Evolutionary conservation across 92 coral and sea anemone species (phyloP).

Genomic region (Muricea muricata): DNA sequence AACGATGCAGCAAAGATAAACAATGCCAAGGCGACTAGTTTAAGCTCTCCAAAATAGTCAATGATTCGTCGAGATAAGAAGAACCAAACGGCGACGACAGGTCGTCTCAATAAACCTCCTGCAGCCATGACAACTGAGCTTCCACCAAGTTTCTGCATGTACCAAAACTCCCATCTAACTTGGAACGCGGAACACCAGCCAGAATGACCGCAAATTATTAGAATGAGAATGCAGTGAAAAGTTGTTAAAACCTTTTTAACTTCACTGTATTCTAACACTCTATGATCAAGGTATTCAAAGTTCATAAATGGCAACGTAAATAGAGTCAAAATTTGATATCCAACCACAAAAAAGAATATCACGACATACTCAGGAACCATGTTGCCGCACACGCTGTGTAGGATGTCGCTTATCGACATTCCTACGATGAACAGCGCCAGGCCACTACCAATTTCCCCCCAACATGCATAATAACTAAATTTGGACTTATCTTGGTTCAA

Average conservation of each 20-base stretch:
- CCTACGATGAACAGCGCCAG: conserved; percentile 12
- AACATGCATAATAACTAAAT: conserved; percentile 4
- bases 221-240: not conserved
- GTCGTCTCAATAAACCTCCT: conserved; percentile 9
- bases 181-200: conserved; percentile 25
- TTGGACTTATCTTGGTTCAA: not conserved
- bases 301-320: conserved; percentile 8
- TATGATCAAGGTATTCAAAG: conserved; percentile 1
- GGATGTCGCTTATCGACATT: not conserved
- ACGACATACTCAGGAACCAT: not conserved
- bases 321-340: not conserved
- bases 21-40: not conserved
- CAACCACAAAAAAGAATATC: not conserved
- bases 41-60: not conserved
- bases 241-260: conserved; percentile 1
- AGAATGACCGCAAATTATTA: not conserved
- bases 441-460: conserved; percentile 28
- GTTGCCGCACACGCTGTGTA: not conserved
- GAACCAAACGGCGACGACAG: conserved; percentile 20
- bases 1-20: not conserved
- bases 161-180: conserved; percentile 22
- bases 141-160: conserved; percentile 22
- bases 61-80: not conserved
- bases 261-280: not conserved
- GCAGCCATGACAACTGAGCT: conserved; percentile 11